Evolutionary conservation across 1,140 invertebrate genomes (phyloP), one percentile per base, ranked within the genome.

Genomic region (Cephus cinctus): DNA sequence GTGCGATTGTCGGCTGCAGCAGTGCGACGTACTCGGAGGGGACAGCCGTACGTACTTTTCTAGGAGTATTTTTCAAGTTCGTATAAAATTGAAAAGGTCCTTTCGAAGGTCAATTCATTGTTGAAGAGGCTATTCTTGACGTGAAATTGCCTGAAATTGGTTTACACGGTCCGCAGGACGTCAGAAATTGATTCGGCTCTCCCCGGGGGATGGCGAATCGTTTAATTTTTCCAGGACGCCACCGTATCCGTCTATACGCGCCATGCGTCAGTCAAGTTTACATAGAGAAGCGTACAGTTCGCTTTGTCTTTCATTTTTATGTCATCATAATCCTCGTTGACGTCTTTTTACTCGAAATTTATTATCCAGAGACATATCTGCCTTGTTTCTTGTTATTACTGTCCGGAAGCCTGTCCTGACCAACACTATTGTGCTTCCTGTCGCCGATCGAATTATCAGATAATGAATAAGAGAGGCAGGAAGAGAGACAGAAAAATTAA

Each of bases 121-220:
- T 59, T 71, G 57, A 67, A 74, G 75, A 67, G 71, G 69, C 74
- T 74, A 76, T 75, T 76, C 74, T 75, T 75, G 71, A 61, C 55
- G 65, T 60, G 73, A 76, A 75, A 76, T 76, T 75, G 75, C 71
- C 75, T 72, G 70, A 76, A 77, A 77, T 77, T 75, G 75, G 71
- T 76, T 77, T 77, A 73, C 71, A 71, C 65, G 69, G 58, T 52
- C 61, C 25, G 56, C 56, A 42, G 44, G 56, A 55, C 59, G 64
- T 65, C 62, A 69, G 67, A 73, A 63, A 75, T 75, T 71, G 70
- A 75, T 69, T 67, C 63, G 16, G n/a, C 20, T 4, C n/a, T n/a
- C 43, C 43, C 49, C 32, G 9, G 21, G 59, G 49, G 58, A 67
- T 49, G 52, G 35, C 54, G 64, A 71, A 67, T 69, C 73, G 65